Evolutionary conservation across 1,140 invertebrate species (phyloP).

Genomic region (Conus ventricosus): DNA sequence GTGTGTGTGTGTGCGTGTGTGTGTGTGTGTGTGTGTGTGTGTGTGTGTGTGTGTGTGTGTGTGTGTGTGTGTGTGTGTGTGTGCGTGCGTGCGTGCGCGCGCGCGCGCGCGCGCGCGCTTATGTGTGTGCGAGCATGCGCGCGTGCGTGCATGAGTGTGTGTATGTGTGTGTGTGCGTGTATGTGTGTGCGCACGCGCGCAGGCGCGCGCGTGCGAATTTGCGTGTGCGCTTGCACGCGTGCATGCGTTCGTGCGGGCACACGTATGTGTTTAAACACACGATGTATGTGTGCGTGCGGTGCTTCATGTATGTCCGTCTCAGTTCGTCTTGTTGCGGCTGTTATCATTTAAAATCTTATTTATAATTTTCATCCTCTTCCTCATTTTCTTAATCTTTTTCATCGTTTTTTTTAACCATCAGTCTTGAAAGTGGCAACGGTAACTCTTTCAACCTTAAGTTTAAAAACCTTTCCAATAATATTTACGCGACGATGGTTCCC

Average conservation of each 20-base stretch:
- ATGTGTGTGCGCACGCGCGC: not conserved
- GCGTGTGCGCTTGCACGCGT: conserved; percentile 31
- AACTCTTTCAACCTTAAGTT: too few relatives aligned
- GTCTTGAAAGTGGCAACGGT: too few relatives aligned
- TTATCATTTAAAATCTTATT: too few relatives aligned
- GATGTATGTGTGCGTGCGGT: not conserved
- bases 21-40: conserved; percentile 29
- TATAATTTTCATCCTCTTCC: not conserved
- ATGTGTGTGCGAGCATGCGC: conserved; percentile 32
- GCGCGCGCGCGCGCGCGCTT: conserved; percentile 9
- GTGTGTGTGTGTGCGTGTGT: conserved; percentile 20
- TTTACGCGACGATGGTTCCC: too few relatives aligned
- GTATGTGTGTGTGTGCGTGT: not conserved
- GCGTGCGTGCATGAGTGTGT: conserved; percentile 23
- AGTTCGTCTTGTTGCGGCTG: too few relatives aligned
- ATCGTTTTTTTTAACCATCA: too few relatives aligned
- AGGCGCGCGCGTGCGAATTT: conserved; percentile 12
- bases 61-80: conserved; percentile 1
- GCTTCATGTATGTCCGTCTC: not conserved
- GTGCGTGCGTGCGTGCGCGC: conserved; percentile 6
- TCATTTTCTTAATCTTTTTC: too few relatives aligned
- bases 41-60: conserved; percentile 21
- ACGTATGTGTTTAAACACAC: too few relatives aligned
- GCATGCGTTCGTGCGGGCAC: not conserved
- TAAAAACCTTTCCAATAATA: too few relatives aligned